A percentile compares a stretch with the other conserved stretches of the same genome.
These are phyloP conservation scores for Sitobion miscanthi DNA, from an alignment of 1,140 invertebrate genomes.

Conservation along the genomic window DNA sequence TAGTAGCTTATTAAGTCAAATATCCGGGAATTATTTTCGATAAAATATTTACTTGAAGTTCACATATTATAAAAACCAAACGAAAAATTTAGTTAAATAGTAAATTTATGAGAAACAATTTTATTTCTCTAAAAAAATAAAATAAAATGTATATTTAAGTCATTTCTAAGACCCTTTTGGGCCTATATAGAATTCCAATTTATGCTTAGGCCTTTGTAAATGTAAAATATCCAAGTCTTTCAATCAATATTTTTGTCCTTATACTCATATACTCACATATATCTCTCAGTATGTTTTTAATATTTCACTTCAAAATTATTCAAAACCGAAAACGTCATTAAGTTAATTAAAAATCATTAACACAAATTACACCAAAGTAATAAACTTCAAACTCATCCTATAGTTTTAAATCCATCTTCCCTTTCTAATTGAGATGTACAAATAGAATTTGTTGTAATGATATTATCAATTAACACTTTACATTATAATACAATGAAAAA, in stretches of 20 bases:
- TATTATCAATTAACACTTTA: neutral
- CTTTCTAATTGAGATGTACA: too few relatives aligned
- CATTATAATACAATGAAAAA: neutral
- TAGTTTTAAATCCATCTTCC: neutral
- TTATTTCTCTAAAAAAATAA: neutral
- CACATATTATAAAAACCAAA: neutral
- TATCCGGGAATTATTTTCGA: neutral
- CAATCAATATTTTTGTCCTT: neutral
- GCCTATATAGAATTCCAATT: neutral
- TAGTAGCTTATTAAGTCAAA: neutral
- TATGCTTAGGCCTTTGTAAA: neutral
- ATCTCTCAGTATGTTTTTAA: neutral
- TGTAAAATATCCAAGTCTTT: neutral
- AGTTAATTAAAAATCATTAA: neutral
- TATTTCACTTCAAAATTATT: neutral
- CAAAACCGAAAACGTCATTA: neutral
- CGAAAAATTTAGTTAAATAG: neutral
- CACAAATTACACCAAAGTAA: neutral
- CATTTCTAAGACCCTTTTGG: neutral
- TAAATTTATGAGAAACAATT: neutral
- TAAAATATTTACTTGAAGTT: neutral
- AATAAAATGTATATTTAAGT: neutral
- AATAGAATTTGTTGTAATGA: neutral
- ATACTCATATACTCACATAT: neutral
- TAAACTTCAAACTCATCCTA: neutral